Base-by-base conservation (phyloP, 2,797 vertebrate genomes). In the Pangasius krempfi region DNA sequence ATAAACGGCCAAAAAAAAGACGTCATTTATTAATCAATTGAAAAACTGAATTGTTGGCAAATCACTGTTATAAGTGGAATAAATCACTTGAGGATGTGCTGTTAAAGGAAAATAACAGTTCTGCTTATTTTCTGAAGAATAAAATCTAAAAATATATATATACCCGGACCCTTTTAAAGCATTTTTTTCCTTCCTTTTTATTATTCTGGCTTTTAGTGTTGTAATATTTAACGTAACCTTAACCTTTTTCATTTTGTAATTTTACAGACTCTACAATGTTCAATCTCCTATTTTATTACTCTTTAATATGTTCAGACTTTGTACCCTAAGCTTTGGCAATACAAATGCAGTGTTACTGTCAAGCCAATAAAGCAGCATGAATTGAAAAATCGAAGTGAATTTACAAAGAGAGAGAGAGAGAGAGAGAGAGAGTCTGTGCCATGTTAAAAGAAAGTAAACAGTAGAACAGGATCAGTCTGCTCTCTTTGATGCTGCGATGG, bases 401-500 rank as follows among this genome's bases (percentile, higher is more conserved):
- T 56, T 50, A 52, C 2, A 75, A 22, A 18, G n/a, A 40, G 4
- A 84, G 47, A 37, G 18, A 27, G 66, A 52, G 47, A 68, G 25
- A 37, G 10, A 25, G 47, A 60, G 33, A 62, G 56, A 58, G 37
- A 27, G 81, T 56, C 76, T 80, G 50, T 56, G 76, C 14, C 9
- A 3, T 76, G 79, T 73, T 40, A 66, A 37, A 84, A 72, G 47
- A 76, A 90, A 88, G 84, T 86, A 44, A 60, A 73, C 70, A 47
- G 14, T 6, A 56, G n/a, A 40, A 52, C 56, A n/a, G 94, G 93
- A 93, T 95, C 88, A 89, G 87, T 92, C 30, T 37, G 83, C 89
- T 73, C 5, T 85, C 93, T 95, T 95, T 95, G 95, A 95, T 94
- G 93, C 88, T 60, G 14, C 78, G 83, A 90, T 83, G 90, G 86